These are phyloP conservation scores for Amphipoea oculea DNA, from an alignment of 2,888 invertebrate species.

Conservation along the genomic window DNA sequence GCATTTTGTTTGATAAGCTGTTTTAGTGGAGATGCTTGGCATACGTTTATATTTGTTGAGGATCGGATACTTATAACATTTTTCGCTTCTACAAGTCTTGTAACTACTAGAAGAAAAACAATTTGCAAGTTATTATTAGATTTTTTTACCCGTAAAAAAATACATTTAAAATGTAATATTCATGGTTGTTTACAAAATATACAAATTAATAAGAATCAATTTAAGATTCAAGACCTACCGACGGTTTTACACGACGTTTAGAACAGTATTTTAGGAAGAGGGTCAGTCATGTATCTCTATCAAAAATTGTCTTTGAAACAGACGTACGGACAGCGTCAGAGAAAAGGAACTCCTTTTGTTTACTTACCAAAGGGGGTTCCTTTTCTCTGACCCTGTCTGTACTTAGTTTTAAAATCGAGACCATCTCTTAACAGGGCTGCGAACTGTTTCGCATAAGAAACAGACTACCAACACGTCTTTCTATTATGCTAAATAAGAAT, in stretches of 20 bases:
- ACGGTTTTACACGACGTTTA: too few species aligned
- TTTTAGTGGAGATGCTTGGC: constrained; percentile 21
- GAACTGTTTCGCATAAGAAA: background rate
- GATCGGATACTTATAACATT: background rate
- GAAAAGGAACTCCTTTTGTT: too few species aligned
- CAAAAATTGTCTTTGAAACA: background rate
- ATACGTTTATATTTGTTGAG: background rate
- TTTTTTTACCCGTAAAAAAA: background rate
- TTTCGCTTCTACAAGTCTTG: background rate
- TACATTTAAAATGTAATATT: background rate
- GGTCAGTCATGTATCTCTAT: background rate
- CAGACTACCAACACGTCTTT: background rate
- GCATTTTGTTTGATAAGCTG: constrained; percentile 60
- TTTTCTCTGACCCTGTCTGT: too few species aligned
- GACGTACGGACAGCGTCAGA: background rate
- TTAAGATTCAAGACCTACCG: background rate
- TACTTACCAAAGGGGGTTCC: too few species aligned
- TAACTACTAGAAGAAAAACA: background rate
- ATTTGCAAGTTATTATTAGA: background rate
- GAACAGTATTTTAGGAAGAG: background rate
- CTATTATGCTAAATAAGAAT: background rate
- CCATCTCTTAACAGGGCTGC: background rate
- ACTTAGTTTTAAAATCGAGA: background rate
- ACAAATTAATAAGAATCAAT: background rate
- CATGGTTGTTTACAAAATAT: background rate